Evolutionary conservation across 2,888 invertebrate species (phyloP).

Genomic region (Synergus itoensis): DNA sequence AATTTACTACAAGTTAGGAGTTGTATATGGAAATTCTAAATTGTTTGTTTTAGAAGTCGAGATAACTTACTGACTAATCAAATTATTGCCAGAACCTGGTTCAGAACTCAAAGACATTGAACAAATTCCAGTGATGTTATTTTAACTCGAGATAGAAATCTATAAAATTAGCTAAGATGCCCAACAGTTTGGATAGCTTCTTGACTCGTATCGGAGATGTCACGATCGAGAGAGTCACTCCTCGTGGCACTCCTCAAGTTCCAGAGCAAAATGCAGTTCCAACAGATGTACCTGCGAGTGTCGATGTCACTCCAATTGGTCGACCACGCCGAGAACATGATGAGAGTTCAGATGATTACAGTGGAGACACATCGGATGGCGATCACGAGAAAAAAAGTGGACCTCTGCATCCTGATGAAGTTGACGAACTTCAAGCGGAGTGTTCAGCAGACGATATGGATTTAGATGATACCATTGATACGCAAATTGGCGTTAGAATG

Average conservation of each 20-base stretch:
- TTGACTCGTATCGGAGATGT: slow-evolving; percentile 82
- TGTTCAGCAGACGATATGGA: slow-evolving; percentile 76
- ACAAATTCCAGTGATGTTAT: neutral
- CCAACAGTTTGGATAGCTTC: slow-evolving; percentile 79
- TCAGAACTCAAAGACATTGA: neutral
- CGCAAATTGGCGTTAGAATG: slow-evolving; percentile 74
- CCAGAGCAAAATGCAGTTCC: slow-evolving; percentile 53
- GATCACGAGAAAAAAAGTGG: slow-evolving; percentile 68
- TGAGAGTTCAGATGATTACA: slow-evolving; percentile 76
- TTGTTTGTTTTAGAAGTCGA: slow-evolving; percentile 42
- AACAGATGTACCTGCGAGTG: slow-evolving; percentile 54
- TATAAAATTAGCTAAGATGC: slow-evolving; percentile 62
- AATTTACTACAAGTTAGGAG: neutral
- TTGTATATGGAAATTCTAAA: neutral
- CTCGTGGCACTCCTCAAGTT: slow-evolving; percentile 66
- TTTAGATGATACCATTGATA: slow-evolving; percentile 75
- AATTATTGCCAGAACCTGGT: neutral
- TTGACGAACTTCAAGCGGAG: slow-evolving; percentile 73
- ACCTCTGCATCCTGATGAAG: slow-evolving; percentile 64
- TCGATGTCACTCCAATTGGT: slow-evolving; percentile 62
- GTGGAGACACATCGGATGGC: slow-evolving; percentile 75
- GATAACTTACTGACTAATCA: slow-evolving; percentile 58
- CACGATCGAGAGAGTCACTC: slow-evolving; percentile 80
- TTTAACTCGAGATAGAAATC: neutral
- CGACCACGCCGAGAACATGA: slow-evolving; percentile 45